Base-by-base conservation (phyloP, 2,113 vertebrate species). In the Herpailurus yagouaroundi region DNA sequence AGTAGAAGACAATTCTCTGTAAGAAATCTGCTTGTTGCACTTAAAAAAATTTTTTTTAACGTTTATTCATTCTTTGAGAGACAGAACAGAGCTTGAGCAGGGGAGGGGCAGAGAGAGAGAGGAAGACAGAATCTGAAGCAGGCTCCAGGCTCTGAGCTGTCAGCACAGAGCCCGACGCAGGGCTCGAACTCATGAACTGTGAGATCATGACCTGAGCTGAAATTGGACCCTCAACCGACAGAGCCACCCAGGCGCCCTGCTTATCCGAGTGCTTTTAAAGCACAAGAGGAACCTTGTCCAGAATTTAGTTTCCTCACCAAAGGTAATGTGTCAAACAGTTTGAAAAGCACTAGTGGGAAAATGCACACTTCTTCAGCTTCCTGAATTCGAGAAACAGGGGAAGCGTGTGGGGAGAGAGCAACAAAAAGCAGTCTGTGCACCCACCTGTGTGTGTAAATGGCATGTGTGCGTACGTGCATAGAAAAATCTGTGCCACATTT, bases 381-480 rank as follows among this genome's bases (percentile, higher is more conserved):
- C 88, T 63, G 88, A 89, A 52, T 68, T 33, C 66, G n/a, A 50
- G 41, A 85, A 55, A 33, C 25, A 10, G 77, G 14, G 5, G 14
- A 52, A 21, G 16, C 21, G 38, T 45, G 15, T 45, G 15, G 18
- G 74, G 38, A 16, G 16, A 85, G 21, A 4, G 38, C 45, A 8
- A 36, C 5, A 69, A 82, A 88, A 41, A 45, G 52, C 19, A 21
- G 23, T 5, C 0, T 0, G 10, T 0, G 15, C 13, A 7, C 38
- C 64, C 23, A 18, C 41, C 69, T 12, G 33, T 29, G 6, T 74
- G 73, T 74, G 57, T 45, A 74, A 74, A 18, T 0, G 12, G 52
- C 2, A 0, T 52, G 4, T 31, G n/a, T 36, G n/a, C 0, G 2
- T 45, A n/a, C 23, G 91, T 2, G 25, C 3, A 8, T 68, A 36